phyloP scores from a whole-genome alignment of 2,113 vertebrate genomes.

The Lagopus muta region DNA sequence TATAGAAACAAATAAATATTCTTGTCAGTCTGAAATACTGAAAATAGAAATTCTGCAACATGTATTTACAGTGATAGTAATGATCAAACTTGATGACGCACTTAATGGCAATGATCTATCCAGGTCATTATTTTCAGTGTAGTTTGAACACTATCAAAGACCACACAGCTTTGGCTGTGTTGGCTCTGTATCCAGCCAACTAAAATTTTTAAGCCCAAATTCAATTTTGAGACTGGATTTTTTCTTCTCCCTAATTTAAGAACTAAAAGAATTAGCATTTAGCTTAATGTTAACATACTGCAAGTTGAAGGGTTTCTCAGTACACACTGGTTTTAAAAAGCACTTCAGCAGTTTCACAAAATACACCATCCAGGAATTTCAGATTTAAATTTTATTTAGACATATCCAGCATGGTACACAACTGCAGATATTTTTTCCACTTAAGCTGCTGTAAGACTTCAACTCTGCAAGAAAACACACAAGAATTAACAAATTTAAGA shows the following conservation, averaged over 20 bases:
- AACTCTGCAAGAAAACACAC: constrained; percentile 56
- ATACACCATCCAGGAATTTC: neutral
- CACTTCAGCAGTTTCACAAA: neutral
- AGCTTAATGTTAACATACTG: neutral
- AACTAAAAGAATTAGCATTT: fast-evolving
- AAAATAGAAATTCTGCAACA: neutral
- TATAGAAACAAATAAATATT: neutral
- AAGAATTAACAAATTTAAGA: neutral
- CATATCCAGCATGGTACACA: constrained; percentile 7
- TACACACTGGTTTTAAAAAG: neutral
- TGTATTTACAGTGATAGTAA: fast-evolving
- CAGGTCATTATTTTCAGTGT: neutral
- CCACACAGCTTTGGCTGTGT: neutral
- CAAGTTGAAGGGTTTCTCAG: neutral
- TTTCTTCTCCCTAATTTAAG: neutral
- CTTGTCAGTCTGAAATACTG: neutral
- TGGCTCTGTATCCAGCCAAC: neutral
- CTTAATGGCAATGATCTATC: fast-evolving
- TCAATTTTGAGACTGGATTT: neutral
- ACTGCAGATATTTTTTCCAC: constrained; percentile 21
- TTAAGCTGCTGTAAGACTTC: neutral
- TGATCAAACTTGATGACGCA: fast-evolving
- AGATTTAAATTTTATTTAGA: constrained; percentile 76
- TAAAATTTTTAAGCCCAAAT: neutral
- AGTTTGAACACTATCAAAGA: neutral